These are phyloP conservation scores for Pan paniscus DNA, from an alignment of 2,113 vertebrate species.

Conservation along the genomic window DNA sequence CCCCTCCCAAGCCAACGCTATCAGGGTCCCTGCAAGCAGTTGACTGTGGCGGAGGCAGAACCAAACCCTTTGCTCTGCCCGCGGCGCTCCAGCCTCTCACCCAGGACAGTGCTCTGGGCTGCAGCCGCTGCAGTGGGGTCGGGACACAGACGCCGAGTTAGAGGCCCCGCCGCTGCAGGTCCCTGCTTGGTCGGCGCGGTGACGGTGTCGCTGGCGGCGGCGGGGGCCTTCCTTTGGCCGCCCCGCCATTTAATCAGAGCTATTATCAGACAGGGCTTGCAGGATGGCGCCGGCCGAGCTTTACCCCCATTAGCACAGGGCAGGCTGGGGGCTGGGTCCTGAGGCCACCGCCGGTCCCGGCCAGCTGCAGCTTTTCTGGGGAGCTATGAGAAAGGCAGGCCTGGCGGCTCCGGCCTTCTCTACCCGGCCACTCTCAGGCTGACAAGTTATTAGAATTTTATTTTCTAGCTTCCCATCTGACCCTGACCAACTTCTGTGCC, in stretches of 20 bases:
- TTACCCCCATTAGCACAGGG: conserved; percentile 73
- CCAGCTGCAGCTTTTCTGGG: conserved; percentile 21
- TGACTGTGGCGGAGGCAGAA: not conserved
- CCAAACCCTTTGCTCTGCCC: no score
- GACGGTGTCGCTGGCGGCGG: conserved; percentile 47
- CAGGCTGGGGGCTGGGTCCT: conserved; percentile 60
- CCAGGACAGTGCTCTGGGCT: not conserved
- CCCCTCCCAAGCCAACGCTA: not conserved
- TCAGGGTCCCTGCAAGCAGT: not conserved
- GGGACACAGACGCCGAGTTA: not conserved
- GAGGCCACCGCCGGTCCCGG: not conserved
- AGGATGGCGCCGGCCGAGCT: conserved; percentile 79
- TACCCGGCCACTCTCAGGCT: not conserved
- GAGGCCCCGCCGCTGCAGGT: not conserved
- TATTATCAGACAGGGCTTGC: conserved; percentile 76
- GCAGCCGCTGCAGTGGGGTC: not conserved
- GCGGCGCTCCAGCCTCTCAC: not conserved
- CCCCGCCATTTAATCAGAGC: conserved; percentile 65
- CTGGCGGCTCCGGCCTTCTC: not conserved
- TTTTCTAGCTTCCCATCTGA: not conserved
- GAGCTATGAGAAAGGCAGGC: not conserved
- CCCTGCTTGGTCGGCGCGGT: conserved; percentile 8
- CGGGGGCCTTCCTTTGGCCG: conserved; percentile 22
- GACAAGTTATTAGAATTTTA: not conserved
- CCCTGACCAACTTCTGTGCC: not conserved